A percentile compares a stretch with the other conserved stretches of the same genome.
Evolutionary conservation across 1,140 invertebrate genomes (phyloP).

Genomic region (Scaptomyza pallida): DNA sequence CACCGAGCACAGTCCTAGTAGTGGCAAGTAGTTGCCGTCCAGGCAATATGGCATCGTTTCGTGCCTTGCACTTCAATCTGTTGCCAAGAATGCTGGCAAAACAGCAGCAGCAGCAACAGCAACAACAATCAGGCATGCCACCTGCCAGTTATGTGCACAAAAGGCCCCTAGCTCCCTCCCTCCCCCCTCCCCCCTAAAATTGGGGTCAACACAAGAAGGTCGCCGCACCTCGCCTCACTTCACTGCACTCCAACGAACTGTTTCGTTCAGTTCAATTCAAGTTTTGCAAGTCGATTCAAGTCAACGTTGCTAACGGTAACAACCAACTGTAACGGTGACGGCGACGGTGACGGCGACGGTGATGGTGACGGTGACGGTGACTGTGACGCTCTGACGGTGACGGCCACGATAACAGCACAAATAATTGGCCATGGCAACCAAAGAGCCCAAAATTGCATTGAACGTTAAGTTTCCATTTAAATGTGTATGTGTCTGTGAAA

Average conservation of each 20-base stretch:
- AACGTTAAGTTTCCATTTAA: slow-evolving; percentile 61
- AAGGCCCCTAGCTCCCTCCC: too few species aligned
- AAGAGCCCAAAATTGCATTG: slow-evolving; percentile 60
- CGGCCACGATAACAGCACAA: slow-evolving; percentile 68
- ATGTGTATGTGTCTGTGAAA: background rate
- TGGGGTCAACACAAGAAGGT: slow-evolving; percentile 76
- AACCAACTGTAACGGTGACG: background rate
- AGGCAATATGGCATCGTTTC: slow-evolving; percentile 23
- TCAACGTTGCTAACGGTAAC: slow-evolving; percentile 11
- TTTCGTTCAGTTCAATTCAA: background rate
- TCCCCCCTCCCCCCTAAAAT: too few species aligned
- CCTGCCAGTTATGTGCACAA: slow-evolving; percentile 43
- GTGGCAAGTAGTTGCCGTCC: background rate
- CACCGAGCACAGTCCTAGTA: too few species aligned
- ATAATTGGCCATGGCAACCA: slow-evolving; percentile 70
- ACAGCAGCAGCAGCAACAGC: slow-evolving; percentile 3
- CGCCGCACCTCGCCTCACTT: slow-evolving; percentile 33
- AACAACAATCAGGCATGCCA: slow-evolving; percentile 51
- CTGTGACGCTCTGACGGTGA: slow-evolving; percentile 1
- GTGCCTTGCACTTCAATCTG: slow-evolving; percentile 73
- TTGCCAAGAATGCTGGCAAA: slow-evolving; percentile 33
- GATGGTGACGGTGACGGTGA: background rate
- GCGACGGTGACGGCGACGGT: background rate
- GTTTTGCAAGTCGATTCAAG: slow-evolving; percentile 33
- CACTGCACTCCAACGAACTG: slow-evolving; percentile 27